phyloP scores from a whole-genome alignment of 2,888 invertebrate genomes.

The Leptopilina myrica region DNA sequence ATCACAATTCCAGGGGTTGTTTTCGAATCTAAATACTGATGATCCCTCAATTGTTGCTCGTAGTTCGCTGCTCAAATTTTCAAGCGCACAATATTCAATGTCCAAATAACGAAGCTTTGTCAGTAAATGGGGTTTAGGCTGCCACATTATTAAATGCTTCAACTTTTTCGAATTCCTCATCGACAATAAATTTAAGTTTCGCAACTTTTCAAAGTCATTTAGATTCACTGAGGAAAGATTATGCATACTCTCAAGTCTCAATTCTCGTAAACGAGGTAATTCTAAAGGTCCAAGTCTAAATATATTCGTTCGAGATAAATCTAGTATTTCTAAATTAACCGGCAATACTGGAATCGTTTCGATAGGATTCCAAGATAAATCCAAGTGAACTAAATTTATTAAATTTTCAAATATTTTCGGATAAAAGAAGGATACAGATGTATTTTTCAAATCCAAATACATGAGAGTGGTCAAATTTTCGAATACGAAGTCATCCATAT shows the following conservation, averaged over 20 bases:
- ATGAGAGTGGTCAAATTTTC: constrained; percentile 62
- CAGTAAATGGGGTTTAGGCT: constrained; percentile 74
- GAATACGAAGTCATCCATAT: constrained; percentile 71
- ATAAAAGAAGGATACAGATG: constrained; percentile 65
- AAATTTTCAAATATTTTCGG: constrained; percentile 66
- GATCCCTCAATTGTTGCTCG: constrained; percentile 77
- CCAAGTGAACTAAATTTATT: constrained; percentile 63
- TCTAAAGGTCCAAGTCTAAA: constrained; percentile 76
- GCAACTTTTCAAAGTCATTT: constrained; percentile 79
- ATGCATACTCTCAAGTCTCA: constrained; percentile 80
- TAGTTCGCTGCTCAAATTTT: constrained; percentile 75
- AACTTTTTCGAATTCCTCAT: constrained; percentile 80
- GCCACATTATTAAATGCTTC: constrained; percentile 76
- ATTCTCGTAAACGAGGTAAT: constrained; percentile 77
- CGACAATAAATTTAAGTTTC: constrained; percentile 78
- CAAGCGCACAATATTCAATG: constrained; percentile 77
- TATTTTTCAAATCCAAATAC: constrained; percentile 67
- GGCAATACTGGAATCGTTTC: constrained; percentile 79
- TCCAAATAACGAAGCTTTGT: constrained; percentile 77
- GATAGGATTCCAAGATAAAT: constrained; percentile 78
- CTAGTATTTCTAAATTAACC: constrained; percentile 79
- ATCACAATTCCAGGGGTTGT: constrained; percentile 83
- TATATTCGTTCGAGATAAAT: constrained; percentile 82
- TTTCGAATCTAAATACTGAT: constrained; percentile 78
- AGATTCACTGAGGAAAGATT: constrained; percentile 78